Percentiles rank a stretch among this genome's conserved stretches.
phyloP scores from a whole-genome alignment of 2,113 vertebrate species.

The Typhlomys cinereus region DNA sequence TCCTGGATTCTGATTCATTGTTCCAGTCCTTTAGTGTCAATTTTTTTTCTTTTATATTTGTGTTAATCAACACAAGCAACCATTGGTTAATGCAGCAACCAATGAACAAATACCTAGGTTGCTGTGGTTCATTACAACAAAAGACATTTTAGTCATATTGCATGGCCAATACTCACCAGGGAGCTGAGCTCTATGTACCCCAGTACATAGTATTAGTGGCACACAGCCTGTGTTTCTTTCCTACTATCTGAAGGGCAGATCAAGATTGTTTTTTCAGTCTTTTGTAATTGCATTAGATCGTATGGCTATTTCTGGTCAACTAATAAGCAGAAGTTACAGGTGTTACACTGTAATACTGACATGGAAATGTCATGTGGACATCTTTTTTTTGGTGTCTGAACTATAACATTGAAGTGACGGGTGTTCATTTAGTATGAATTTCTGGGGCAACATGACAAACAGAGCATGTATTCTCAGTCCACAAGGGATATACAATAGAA shows the following conservation, averaged over 20 bases:
- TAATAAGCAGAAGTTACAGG: neutral
- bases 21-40: accelerated
- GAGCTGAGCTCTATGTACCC: too few species aligned
- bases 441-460: neutral
- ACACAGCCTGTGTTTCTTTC: neutral
- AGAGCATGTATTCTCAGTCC: neutral
- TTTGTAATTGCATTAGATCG: neutral
- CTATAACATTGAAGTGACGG: too few species aligned
- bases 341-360: neutral
- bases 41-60: neutral
- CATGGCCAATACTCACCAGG: too few species aligned
- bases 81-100: neutral
- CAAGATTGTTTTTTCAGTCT: neutral
- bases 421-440: neutral
- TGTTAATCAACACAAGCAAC: neutral
- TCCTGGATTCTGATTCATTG: neutral
- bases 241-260: neutral
- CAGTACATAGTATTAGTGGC: neutral
- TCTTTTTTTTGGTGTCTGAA: neutral
- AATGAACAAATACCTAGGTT: neutral
- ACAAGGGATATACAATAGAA: neutral
- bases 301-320: neutral
- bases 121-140: accelerated
- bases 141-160: neutral
- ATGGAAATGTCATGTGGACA: neutral